Base-by-base conservation (phyloP, 2,888 invertebrate species). In the Acleris holmiana region DNA sequence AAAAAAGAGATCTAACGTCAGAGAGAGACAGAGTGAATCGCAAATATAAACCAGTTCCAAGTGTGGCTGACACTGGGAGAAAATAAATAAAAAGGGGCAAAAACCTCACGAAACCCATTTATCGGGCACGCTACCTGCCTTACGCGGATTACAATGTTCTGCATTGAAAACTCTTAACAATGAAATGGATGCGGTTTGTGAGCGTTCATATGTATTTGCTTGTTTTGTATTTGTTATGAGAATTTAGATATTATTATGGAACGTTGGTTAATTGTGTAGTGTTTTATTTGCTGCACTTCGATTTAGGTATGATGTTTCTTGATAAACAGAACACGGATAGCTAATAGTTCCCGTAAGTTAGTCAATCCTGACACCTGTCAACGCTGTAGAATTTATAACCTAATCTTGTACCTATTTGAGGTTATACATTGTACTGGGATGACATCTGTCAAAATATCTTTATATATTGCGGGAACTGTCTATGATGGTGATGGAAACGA, bases 71-170 rank as follows among this genome's bases (percentile, higher is more conserved):
- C 73, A 69, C 70, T 57, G 40, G 63, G 41, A 58, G 59, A 73
- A 74, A 74, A 73, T 50, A 55, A 65, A 65, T 59, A 55, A 65
- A 69, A 68, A 29, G 63, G 67, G 46, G 51, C 40, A 73, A 72
- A 72, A 67, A 53, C 41, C 61, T n/a, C 53, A 1, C 40, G 23
- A 44, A 70, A 71, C 73, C 70, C 75, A 75, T 76, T 75, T 76
- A 74, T 75, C 72, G 75, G 63, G 55, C 50, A 51, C 46, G 75
- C 76, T 76, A 76, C 76, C 75, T 76, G 76, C 68, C 69, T 76
- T 76, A 76, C 76, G 75, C 75, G 61, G 54, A 65, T 60, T 53
- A 66, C 64, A 58, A 73, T 74, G 73, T 74, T 73, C 74, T 72
- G 70, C 58, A 58, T 63, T 47, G 49, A 48, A 47, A 35, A n/a